Base-by-base conservation (phyloP, 2,888 invertebrate genomes). In the Scaeva pyrastri region DNA sequence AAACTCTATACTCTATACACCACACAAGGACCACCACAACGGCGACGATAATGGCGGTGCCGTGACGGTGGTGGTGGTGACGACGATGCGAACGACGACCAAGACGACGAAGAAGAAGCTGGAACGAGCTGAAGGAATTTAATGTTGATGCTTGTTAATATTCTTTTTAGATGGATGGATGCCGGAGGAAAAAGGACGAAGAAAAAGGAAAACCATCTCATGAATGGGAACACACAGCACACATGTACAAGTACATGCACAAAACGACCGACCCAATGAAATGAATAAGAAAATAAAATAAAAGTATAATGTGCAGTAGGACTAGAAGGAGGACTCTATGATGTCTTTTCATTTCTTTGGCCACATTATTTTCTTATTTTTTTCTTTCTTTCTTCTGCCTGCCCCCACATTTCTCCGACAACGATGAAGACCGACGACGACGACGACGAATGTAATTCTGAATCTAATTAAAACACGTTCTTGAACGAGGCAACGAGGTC, bases 101-200 rank as follows among this genome's bases (percentile, higher is more conserved):
- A 62, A n/a, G 56, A 56, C 43, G 62, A 55, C 11, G 58, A 5
- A 23, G 60, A 52, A 39, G 68, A 39, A 48, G 74, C 43, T 73
- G 50, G 50, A 68, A 41, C 14, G 52, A 31, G 66, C 76, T 68
- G 70, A 85, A 70, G 81, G 77, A 85, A 85, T 85, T 85, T 85
- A 85, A 85, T 81, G 85, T 77, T 80, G 80, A 76, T 85, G 80
- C 66, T 80, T 85, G 80, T 80, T 80, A 85, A 85, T 85, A 80
- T 80, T 85, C 85, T 77, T 76, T 80, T 80, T 72, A 75, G 75
- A 80, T 75, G 80, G 76, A 76, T 85, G 80, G 71, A 48, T 85
- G 76, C 72, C 50, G 36, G 36, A 71, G 74, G 70, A 74, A 83
- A 83, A 7, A 64, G 48, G 52, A 50, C 23, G 50, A 56, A n/a